Evolutionary conservation across 2,797 vertebrate genomes (phyloP).

Genomic region (Acipenser transmontanus): DNA sequence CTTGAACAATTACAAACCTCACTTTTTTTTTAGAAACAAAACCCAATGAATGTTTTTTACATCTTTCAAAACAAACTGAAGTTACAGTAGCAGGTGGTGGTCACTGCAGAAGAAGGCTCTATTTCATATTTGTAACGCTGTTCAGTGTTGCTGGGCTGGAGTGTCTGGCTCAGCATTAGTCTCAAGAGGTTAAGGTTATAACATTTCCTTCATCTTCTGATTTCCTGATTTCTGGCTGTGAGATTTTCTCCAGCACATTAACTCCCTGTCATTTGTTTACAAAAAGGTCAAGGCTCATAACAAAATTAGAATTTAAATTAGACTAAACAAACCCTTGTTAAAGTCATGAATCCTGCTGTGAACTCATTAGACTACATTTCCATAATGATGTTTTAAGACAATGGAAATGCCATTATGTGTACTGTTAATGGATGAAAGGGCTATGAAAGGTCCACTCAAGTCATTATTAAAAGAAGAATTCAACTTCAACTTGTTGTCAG

Average conservation of each 20-base stretch:
- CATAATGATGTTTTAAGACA: slow-evolving; percentile 20
- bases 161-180: background rate
- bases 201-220: background rate
- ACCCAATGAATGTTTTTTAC: too few species aligned
- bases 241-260: background rate
- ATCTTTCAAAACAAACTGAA: too few species aligned
- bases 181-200: background rate
- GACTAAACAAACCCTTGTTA: slow-evolving; percentile 42
- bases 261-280: slow-evolving; percentile 8
- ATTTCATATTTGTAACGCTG: too few species aligned
- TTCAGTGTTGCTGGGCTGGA: background rate
- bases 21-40: too few species aligned
- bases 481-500: too few species aligned
- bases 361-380: slow-evolving; percentile 49
- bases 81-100: too few species aligned
- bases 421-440: slow-evolving; percentile 31
- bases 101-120: too few species aligned
- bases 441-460: slow-evolving; percentile 1
- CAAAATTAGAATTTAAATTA: slow-evolving; percentile 52
- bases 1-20: too few species aligned
- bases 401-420: slow-evolving; percentile 23
- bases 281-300: slow-evolving; percentile 53
- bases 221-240: slow-evolving; percentile 1
- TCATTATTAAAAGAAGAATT: background rate
- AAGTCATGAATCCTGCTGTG: slow-evolving; percentile 33